Evolutionary conservation across 2,888 invertebrate genomes (phyloP), one percentile per base, ranked within the genome.

Genomic region (Clivina fossor): DNA sequence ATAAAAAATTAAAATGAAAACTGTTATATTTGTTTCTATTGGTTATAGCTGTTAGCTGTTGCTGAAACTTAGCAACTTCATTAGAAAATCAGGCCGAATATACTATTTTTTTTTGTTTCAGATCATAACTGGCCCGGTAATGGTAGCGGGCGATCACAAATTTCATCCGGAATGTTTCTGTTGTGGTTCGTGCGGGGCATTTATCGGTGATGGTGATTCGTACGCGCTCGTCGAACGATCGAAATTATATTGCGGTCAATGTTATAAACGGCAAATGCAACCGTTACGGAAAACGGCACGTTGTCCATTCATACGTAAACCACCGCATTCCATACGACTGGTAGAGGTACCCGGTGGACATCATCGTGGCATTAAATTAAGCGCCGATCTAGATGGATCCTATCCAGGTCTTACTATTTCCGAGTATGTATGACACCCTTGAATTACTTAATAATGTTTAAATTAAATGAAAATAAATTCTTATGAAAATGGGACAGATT

Each of bases 81-180:
- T n/a, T n/a, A n/a, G n/a, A n/a, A n/a, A n/a, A n/a, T n/a, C n/a
- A n/a, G n/a, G n/a, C n/a, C n/a, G n/a, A 7, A 24, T 24, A 24
- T 24, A 7, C 26, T 7, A 7, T 24, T 24, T 7, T 24, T 24
- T 24, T 7, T 24, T 24, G 30, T 64, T 67, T 50, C 62, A 77
- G 76, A 71, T 78, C 60, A 85, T 85, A 64, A 88, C 91, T 1
- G 94, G 94, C 0, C 93, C 94, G 19, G 91, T 93, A 61, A 94
- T 95, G 94, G 85, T 93, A 59, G 94, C 94, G 16, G 95, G 94
- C 22, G 91, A 91, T 68, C 93, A 93, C 76, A 91, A 92, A 72
- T 95, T 93, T 77, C 95, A 96, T 76, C 93, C 94, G 37, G 95
- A 95, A 79, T 95, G 95, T 76, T 95, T 95, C 75, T 85, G 88